Conservation (phyloP, 1,140 invertebrate species). For the Eumaeus atala region DNA sequence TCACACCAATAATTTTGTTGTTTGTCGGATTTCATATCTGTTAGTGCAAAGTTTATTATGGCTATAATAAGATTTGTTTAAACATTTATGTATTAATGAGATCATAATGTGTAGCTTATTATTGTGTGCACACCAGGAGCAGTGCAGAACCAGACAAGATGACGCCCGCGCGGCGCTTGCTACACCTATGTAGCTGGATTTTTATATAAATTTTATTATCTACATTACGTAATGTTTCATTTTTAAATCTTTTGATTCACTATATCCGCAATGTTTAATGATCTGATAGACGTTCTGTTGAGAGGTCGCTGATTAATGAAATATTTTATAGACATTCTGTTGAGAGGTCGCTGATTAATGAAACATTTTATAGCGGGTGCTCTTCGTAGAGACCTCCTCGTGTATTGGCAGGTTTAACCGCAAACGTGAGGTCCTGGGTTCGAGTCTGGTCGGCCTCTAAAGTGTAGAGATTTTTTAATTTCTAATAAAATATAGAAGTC, state of each 20-base stretch:
- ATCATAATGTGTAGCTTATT: slow-evolving; percentile 5
- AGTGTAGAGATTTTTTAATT: too few relatives aligned
- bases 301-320: slow-evolving; percentile 2
- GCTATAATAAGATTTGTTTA: too few relatives aligned
- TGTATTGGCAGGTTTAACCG: too few relatives aligned
- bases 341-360: slow-evolving; percentile 1
- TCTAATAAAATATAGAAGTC: too few relatives aligned
- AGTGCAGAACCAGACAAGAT: not conserved
- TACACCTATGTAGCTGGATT: too few relatives aligned
- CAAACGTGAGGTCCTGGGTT: not conserved
- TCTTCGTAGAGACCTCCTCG: too few relatives aligned
- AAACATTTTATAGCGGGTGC: not conserved
- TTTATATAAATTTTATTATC: not conserved
- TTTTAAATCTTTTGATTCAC: slow-evolving; percentile 9
- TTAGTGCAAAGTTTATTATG: too few relatives aligned
- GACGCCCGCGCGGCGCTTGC: not conserved
- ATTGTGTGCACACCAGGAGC: not conserved
- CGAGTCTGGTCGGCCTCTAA: too few relatives aligned
- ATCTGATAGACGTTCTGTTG: not conserved
- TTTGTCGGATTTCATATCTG: too few relatives aligned
- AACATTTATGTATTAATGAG: not conserved
- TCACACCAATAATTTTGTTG: too few relatives aligned
- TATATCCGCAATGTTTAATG: slow-evolving; percentile 1
- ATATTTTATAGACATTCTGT: not conserved
- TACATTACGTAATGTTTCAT: not conserved